Percentiles rank a stretch among this genome's conserved stretches.
Evolutionary conservation across 2,113 vertebrate species (phyloP).

Genomic region (Apteryx mantelli): DNA sequence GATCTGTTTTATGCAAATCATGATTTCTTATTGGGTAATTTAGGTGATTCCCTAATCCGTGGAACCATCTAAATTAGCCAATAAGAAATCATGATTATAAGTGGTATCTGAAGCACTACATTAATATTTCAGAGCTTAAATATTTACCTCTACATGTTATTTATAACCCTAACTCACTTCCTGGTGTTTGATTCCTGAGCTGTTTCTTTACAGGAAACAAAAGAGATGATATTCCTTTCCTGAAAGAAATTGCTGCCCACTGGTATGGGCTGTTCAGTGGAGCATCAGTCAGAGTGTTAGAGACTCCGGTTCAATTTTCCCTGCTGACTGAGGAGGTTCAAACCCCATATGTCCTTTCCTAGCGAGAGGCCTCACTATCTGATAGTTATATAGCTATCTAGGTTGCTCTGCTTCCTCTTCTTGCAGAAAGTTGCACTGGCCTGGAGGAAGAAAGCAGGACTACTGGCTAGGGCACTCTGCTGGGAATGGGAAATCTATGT

Average conservation of each 20-base stretch:
- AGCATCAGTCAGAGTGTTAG: neutral
- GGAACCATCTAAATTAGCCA: neutral
- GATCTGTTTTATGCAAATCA: neutral
- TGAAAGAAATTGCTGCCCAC: neutral
- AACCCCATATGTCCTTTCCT: neutral
- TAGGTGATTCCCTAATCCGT: neutral
- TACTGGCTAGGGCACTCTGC: neutral
- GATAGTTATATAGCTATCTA: neutral
- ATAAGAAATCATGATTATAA: conserved; percentile 9
- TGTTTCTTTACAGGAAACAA: neutral
- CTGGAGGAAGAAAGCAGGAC: neutral
- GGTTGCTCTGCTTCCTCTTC: neutral
- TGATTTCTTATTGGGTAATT: neutral
- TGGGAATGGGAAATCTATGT: neutral
- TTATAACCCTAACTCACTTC: conserved; percentile 28
- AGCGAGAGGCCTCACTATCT: neutral
- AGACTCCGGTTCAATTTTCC: neutral
- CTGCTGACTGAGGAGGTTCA: neutral
- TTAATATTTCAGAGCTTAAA: conserved; percentile 44
- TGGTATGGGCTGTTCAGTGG: neutral
- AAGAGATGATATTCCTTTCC: neutral
- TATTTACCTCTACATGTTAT: conserved; percentile 1
- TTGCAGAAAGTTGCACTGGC: neutral
- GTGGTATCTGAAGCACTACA: neutral
- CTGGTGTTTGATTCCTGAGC: neutral